phyloP scores from a whole-genome alignment of 2,888 invertebrate genomes.

The Eurois occulta region DNA sequence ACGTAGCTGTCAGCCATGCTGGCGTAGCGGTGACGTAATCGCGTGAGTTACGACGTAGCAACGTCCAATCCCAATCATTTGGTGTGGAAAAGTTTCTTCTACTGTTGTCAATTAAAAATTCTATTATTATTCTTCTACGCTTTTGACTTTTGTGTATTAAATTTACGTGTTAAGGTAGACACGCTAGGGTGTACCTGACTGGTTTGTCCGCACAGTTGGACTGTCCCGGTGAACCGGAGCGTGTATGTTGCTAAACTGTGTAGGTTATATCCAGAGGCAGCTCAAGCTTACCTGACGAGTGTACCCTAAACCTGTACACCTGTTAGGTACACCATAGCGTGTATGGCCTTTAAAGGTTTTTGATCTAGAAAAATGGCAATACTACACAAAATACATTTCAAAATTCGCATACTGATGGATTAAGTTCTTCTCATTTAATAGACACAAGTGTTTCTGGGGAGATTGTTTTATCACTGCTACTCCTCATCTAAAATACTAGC shows the following conservation, averaged over 20 bases:
- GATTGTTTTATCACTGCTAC: neutral
- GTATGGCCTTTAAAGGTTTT: no score
- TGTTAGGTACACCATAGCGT: no score
- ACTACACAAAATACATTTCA: neutral
- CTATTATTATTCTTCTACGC: neutral
- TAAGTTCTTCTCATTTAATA: neutral
- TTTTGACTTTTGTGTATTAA: neutral
- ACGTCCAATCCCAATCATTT: constrained; percentile 3
- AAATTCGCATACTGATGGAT: neutral
- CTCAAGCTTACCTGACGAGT: no score
- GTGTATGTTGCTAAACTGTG: no score
- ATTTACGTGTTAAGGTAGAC: neutral
- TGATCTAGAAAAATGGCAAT: neutral
- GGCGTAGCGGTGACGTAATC: constrained; percentile 32
- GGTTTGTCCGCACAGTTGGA: no score
- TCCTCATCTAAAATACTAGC: neutral
- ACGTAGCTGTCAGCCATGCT: constrained; percentile 37
- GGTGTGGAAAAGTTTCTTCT: neutral
- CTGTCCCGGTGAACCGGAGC: no score
- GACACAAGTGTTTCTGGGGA: neutral
- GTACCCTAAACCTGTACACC: no score
- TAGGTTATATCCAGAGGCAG: no score
- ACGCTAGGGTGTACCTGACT: no score
- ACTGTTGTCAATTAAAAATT: neutral
- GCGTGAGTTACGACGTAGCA: constrained; percentile 36